A percentile compares a stretch with the other conserved stretches of the same genome.
Evolutionary conservation across 2,797 vertebrate species (phyloP).

Genomic region (Thalassophryne amazonica): DNA sequence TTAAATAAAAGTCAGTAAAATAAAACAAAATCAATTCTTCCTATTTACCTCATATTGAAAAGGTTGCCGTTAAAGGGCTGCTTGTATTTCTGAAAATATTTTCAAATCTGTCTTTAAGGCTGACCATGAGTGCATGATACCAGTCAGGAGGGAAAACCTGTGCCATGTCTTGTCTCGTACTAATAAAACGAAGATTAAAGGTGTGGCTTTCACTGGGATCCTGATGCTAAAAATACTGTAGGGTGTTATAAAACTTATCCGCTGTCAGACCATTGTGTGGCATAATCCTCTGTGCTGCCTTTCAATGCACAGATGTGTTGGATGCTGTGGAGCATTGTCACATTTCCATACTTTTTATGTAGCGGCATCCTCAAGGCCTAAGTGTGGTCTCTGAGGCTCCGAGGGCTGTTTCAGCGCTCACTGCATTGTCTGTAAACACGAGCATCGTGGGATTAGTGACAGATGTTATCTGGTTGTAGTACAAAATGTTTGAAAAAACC

Average conservation of each 20-base stretch:
- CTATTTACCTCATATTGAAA: no score
- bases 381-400: conserved; percentile 32
- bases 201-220: conserved; percentile 8
- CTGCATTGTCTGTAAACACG: conserved; percentile 39
- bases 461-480: conserved; percentile 10
- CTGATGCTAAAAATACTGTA: conserved; percentile 19
- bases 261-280: conserved; percentile 9
- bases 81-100: no score
- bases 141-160: background rate
- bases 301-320: conserved; percentile 26
- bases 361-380: conserved; percentile 13
- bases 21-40: no score
- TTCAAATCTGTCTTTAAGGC: background rate
- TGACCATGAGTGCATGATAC: background rate
- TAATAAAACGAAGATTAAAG: background rate
- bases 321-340: conserved; percentile 19
- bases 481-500: conserved; percentile 11
- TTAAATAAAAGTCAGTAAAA: no score
- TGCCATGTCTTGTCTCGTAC: conserved; percentile 3
- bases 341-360: conserved; percentile 39
- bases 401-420: conserved; percentile 16
- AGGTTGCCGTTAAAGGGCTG: no score
- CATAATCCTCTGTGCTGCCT: conserved; percentile 32
- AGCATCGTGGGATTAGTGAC: conserved; percentile 28
- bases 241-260: conserved; percentile 13